Base-by-base conservation (phyloP, 64 coral and sea anemone genomes). In the Actinia equina region DNA sequence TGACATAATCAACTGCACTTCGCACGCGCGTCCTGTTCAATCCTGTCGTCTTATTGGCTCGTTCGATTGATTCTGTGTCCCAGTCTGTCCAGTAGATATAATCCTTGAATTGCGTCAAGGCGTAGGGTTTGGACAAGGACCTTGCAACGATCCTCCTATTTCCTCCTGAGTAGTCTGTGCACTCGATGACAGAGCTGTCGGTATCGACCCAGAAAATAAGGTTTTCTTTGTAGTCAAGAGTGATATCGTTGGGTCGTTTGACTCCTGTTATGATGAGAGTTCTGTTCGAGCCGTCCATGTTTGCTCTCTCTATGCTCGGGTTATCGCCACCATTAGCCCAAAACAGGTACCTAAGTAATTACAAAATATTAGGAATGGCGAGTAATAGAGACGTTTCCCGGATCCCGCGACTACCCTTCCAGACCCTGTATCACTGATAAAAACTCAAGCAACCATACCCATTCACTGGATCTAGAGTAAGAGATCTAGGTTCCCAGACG, bases 11-110 rank as follows among this genome's bases (percentile, higher is more conserved):
- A 16, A 95, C 87, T 43, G 79, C 59, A 46, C 69, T 55, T 77
- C 91, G 63, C 17, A 99, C 95, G 20, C 78, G 86, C 1, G 88
- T 99, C 27, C 79, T 90, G 61, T 95, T 95, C 49, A 88, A 84
- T 9, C 97, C 97, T 71, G 88, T 99, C 9, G 90, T 88, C 77
- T 99, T 99, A 57, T 95, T 99, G 8, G 97, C 97, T 88, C 97
- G 88, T 52, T 95, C 89, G 52, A 99, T 99, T 13, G 93, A 89
- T 4, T 71, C 77, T 3, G 70, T 74, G 17, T 27, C 42, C 85
- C 78, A 90, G 91, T 99, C 97, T 44, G 93, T 63, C 93, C 91
- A 99, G 63, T 99, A 99, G 17, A 99, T 95, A 79, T 87, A 99
- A 63, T 93, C 93, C 64, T 95, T 71, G 81, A 88, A 99, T 63